These are phyloP conservation scores for Agriopis leucophaearia DNA, from an alignment of 2,888 invertebrate species.

Conservation along the genomic window DNA sequence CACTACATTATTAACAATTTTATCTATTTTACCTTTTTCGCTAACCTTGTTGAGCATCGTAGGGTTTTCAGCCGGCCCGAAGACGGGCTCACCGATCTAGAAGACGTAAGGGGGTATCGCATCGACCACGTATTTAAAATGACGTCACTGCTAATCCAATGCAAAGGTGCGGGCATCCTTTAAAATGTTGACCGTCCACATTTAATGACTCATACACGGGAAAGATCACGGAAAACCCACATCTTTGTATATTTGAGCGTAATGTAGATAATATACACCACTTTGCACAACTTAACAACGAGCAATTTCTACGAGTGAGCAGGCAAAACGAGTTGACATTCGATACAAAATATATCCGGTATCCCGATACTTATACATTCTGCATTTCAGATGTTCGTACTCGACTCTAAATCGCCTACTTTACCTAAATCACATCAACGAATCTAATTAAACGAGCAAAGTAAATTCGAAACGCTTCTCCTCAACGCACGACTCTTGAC, in stretches of 20 bases:
- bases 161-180: constrained; percentile 85
- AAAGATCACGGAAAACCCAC: constrained; percentile 81
- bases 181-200: constrained; percentile 64
- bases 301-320: constrained; percentile 71
- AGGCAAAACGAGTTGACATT: constrained; percentile 70
- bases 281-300: constrained; percentile 83
- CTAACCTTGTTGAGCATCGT: constrained; percentile 83
- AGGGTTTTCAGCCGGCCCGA: constrained; percentile 83
- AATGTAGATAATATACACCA: constrained; percentile 83
- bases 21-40: constrained; percentile 83
- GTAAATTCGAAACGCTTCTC: constrained; percentile 87
- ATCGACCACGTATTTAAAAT: constrained; percentile 74
- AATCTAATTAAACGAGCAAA: constrained; percentile 76
- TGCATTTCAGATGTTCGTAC: constrained; percentile 83
- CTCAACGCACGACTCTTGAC: constrained; percentile 86
- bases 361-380: constrained; percentile 80
- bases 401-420: constrained; percentile 79
- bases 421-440: constrained; percentile 81
- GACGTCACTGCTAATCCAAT: constrained; percentile 78
- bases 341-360: constrained; percentile 65
- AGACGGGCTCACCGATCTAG: constrained; percentile 73
- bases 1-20: constrained; percentile 86
- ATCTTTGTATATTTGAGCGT: constrained; percentile 83
- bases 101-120: constrained; percentile 77
- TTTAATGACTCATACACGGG: constrained; percentile 72